A percentile compares a stretch with the other conserved stretches of the same genome.
Evolutionary conservation across 1,140 invertebrate species (phyloP).

Genomic region (Monomorium pharaonis): DNA sequence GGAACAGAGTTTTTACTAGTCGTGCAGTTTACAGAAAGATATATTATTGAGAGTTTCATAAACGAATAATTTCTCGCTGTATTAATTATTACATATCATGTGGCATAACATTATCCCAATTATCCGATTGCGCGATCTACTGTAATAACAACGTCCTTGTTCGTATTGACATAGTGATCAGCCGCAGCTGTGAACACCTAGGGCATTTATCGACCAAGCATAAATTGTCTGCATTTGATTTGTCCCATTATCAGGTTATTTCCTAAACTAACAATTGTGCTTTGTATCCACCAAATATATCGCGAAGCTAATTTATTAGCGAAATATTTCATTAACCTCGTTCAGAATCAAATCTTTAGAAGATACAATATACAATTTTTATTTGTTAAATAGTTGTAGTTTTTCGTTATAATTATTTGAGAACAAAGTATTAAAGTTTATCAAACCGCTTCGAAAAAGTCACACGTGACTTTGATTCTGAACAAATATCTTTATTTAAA

Average conservation of each 20-base stretch:
- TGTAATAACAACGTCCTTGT: conserved; percentile 54
- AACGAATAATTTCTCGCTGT: conserved; percentile 1
- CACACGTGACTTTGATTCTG: background rate
- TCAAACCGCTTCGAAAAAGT: background rate
- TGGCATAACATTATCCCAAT: conserved; percentile 17
- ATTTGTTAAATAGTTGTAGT: background rate
- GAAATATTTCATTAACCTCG: conserved; percentile 13
- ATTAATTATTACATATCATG: conserved; percentile 13
- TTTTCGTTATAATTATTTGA: background rate
- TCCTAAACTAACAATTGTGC: conserved; percentile 54
- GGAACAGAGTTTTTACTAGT: background rate
- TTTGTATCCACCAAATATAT: conserved; percentile 7
- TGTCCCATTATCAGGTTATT: conserved; percentile 55
- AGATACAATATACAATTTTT: background rate
- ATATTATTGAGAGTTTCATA: background rate
- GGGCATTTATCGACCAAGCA: conserved; percentile 57
- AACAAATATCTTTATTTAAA: background rate
- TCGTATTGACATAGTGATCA: conserved; percentile 61
- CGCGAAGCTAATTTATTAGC: conserved; percentile 31
- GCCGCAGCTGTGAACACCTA: conserved; percentile 49
- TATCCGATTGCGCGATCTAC: conserved; percentile 32
- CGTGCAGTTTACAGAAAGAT: background rate
- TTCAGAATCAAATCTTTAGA: background rate
- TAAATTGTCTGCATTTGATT: conserved; percentile 61
- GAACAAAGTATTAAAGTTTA: background rate